Evolutionary conservation across 2,797 vertebrate species (phyloP).

Genomic region (Apogon hyalosoma): DNA sequence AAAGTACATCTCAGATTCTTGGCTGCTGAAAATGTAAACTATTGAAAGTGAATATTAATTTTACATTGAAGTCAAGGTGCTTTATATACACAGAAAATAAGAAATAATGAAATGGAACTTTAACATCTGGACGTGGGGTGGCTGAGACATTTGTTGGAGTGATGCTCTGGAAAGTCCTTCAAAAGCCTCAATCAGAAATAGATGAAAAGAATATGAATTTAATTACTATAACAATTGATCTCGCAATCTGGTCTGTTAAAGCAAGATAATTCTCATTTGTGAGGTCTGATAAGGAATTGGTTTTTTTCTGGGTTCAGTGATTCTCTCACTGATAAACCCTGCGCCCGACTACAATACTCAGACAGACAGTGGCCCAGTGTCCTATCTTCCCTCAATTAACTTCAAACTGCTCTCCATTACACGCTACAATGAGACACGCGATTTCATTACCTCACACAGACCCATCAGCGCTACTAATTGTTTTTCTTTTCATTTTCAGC

Average conservation of each 20-base stretch:
- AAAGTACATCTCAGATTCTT: conserved; percentile 37
- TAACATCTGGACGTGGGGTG: conserved; percentile 13
- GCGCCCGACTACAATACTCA: conserved; percentile 54
- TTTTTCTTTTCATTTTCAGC: conserved; percentile 77
- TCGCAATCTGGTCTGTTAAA: conserved; percentile 60
- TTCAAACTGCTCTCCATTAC: conserved; percentile 85
- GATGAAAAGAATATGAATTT: conserved; percentile 68
- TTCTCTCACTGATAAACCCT: conserved; percentile 69
- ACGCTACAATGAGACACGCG: conserved; percentile 81
- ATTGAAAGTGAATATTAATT: conserved; percentile 17
- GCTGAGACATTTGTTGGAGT: conserved; percentile 33
- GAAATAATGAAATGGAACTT: conserved; percentile 14
- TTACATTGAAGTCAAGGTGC: not conserved
- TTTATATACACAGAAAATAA: conserved; percentile 5
- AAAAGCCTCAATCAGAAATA: conserved; percentile 50
- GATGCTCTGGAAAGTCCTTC: conserved; percentile 19
- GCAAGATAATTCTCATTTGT: conserved; percentile 71
- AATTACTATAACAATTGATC: conserved; percentile 72
- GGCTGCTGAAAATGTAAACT: conserved; percentile 3
- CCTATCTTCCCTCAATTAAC: conserved; percentile 84
- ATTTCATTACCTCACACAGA: conserved; percentile 80
- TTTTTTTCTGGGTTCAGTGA: conserved; percentile 66
- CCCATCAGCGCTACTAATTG: conserved; percentile 78
- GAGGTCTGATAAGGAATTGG: conserved; percentile 63
- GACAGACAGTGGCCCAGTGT: conserved; percentile 74